Conservation (phyloP, 2,888 invertebrate species). For the Torymus texanus region DNA sequence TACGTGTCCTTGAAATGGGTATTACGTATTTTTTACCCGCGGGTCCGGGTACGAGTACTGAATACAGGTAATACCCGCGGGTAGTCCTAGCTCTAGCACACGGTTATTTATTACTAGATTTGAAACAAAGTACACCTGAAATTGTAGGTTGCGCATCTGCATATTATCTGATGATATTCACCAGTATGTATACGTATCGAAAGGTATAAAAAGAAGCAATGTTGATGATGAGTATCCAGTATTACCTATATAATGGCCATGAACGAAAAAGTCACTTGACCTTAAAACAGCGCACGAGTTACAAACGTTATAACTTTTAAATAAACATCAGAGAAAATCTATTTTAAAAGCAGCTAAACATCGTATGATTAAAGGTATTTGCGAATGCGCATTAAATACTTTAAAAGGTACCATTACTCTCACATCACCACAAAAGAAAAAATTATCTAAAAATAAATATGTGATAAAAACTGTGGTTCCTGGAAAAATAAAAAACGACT, state of each 20-base stretch:
- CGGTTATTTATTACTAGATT: background rate
- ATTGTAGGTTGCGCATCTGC: background rate
- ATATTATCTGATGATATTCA: background rate
- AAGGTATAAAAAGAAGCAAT: background rate
- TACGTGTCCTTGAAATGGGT: too few species aligned
- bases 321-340: background rate
- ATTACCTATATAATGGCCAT: too few species aligned
- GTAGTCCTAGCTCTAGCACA: too few species aligned
- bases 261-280: too few species aligned
- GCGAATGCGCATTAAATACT: constrained; percentile 13
- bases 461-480: too few species aligned
- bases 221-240: too few species aligned
- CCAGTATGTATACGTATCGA: background rate
- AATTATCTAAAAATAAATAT: background rate
- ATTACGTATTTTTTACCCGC: too few species aligned
- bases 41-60: too few species aligned
- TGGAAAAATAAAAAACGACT: too few species aligned
- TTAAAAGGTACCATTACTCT: background rate
- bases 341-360: background rate
- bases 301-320: too few species aligned
- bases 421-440: background rate
- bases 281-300: too few species aligned
- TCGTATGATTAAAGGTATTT: background rate
- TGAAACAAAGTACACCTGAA: background rate
- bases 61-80: too few species aligned